phyloP scores from a whole-genome alignment of 2,797 vertebrate species.

The Anguilla megastoma region DNA sequence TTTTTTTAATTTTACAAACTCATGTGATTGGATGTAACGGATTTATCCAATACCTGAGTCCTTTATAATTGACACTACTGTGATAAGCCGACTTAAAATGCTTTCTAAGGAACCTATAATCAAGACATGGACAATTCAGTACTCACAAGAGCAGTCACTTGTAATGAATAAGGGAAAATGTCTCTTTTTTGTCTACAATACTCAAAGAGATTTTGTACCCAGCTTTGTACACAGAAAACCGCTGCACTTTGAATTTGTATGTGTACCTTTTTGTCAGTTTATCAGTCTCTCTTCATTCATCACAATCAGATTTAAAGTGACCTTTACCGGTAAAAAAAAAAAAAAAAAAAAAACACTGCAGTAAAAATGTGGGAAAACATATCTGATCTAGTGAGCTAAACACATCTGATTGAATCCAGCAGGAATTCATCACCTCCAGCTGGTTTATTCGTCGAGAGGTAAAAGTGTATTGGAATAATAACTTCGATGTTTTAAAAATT shows the following conservation, averaged over 20 bases:
- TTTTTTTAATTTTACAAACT: neutral
- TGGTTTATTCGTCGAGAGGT: conserved; percentile 27
- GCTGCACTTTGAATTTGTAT: neutral
- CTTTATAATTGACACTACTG: neutral
- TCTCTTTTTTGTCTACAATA: neutral
- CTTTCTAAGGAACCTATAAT: neutral
- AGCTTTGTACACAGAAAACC: neutral
- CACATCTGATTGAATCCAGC: conserved; percentile 35
- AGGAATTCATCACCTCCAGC: conserved; percentile 24
- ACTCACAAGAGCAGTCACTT: neutral
- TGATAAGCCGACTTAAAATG: neutral
- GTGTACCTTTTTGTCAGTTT: neutral
- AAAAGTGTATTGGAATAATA: conserved; percentile 26
- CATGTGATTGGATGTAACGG: neutral
- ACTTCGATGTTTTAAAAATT: conserved; percentile 14
- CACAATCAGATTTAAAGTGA: neutral
- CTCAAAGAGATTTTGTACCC: neutral
- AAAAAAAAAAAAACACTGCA: conserved; percentile 21
- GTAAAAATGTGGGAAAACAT: conserved; percentile 26
- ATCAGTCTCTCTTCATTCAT: neutral
- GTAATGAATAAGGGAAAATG: neutral
- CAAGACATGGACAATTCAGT: neutral
- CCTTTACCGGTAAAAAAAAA: neutral
- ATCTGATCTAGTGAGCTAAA: conserved; percentile 37
- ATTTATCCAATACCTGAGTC: neutral